Percentiles rank a stretch among this genome's conserved stretches.
Evolutionary conservation across 2,797 vertebrate genomes (phyloP).

Genomic region (Anisognathus igniventris): DNA sequence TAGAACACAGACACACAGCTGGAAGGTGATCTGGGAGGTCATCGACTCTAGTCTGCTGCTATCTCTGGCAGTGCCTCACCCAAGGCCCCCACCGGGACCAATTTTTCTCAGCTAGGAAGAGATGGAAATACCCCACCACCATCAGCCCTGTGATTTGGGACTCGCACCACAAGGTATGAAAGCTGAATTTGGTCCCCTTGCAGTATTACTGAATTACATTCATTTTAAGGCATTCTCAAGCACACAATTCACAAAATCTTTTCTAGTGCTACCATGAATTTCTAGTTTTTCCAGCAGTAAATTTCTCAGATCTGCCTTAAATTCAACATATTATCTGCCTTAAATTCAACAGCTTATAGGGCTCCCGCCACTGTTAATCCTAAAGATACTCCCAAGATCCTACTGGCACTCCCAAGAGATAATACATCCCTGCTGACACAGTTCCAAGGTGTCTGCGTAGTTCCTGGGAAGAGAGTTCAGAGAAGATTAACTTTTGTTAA

Average conservation of each 20-base stretch:
- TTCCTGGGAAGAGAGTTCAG: background rate
- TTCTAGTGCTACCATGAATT: background rate
- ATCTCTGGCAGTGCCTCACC: background rate
- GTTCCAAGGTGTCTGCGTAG: background rate
- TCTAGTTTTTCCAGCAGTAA: background rate
- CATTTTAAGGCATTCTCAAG: background rate
- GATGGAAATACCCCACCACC: background rate
- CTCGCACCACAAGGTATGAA: background rate
- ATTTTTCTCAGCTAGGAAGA: slow-evolving; percentile 24
- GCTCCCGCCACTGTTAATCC: background rate
- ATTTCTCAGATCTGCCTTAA: background rate
- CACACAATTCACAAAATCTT: background rate
- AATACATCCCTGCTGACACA: background rate
- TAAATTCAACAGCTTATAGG: background rate
- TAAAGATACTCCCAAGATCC: background rate
- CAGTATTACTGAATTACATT: background rate
- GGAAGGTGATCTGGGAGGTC: background rate
- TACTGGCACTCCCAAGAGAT: background rate
- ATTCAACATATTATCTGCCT: background rate
- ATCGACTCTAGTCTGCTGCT: background rate
- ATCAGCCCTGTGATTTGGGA: background rate
- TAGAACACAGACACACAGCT: slow-evolving; percentile 18
- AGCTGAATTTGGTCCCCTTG: background rate
- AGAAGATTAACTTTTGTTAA: background rate
- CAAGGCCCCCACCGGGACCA: background rate